A percentile compares a stretch with the other conserved stretches of the same genome.
phyloP scores from a whole-genome alignment of 2,113 vertebrate species.

The Alaudala cheleensis region DNA sequence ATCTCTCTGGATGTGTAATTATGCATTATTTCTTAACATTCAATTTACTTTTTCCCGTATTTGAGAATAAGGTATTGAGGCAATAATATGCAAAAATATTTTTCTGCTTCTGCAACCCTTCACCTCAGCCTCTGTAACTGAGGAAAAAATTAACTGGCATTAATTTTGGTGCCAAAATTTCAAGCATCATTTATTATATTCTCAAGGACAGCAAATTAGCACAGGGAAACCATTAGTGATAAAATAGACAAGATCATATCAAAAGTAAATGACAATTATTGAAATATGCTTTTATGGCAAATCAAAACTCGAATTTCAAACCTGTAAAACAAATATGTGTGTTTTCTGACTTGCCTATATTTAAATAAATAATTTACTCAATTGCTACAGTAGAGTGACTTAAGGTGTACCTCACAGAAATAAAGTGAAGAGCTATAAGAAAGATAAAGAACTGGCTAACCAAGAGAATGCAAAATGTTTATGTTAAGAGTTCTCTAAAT shows the following conservation, averaged over 20 bases:
- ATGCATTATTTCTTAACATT: conserved; percentile 27
- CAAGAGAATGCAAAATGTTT: neutral
- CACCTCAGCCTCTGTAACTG: neutral
- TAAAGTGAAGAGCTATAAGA: neutral
- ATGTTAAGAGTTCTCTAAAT: neutral
- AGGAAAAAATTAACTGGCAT: neutral
- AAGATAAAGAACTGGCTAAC: neutral
- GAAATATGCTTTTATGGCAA: neutral
- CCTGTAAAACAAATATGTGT: neutral
- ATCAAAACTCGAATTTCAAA: neutral
- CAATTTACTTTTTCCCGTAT: conserved; percentile 12
- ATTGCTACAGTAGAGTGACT: neutral
- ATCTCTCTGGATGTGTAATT: conserved; percentile 34
- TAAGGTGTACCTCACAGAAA: neutral
- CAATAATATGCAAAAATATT: neutral
- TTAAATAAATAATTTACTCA: neutral
- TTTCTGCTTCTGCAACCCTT: neutral
- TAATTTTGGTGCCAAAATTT: neutral
- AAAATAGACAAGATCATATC: neutral
- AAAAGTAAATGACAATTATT: neutral
- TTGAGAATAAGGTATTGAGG: neutral
- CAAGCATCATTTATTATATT: neutral
- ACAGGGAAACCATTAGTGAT: neutral
- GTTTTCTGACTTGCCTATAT: neutral
- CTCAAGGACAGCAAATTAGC: neutral